phyloP scores from a whole-genome alignment of 2,888 invertebrate genomes.

The Diplolepis rosae region DNA sequence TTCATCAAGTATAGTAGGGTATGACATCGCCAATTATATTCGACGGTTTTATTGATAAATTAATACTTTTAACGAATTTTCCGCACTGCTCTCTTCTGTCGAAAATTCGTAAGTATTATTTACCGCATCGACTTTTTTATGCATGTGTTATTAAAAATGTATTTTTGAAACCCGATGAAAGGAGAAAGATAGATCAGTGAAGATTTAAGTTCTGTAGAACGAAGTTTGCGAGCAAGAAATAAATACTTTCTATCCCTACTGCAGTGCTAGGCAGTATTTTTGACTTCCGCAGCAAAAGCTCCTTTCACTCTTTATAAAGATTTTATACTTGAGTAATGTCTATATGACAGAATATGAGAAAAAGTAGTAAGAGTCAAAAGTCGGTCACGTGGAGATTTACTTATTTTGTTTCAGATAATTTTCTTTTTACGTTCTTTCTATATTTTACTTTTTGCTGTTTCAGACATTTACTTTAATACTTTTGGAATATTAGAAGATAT shows the following conservation, averaged over 20 bases:
- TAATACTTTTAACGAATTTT: too few species aligned
- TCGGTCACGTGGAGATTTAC: conserved; percentile 48
- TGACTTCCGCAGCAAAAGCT: conserved; percentile 24
- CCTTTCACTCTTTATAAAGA: conserved; percentile 13
- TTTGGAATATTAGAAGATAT: too few species aligned
- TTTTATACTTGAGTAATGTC: conserved; percentile 8
- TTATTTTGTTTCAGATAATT: conserved; percentile 43
- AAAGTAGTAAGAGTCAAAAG: conserved; percentile 44
- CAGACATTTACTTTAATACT: too few species aligned
- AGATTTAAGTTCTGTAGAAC: conserved; percentile 12
- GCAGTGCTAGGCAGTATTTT: conserved; percentile 29
- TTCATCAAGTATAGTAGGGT: too few species aligned
- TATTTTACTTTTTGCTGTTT: not conserved
- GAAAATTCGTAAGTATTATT: too few species aligned
- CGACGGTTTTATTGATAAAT: too few species aligned
- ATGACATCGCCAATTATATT: too few species aligned
- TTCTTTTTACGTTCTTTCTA: not conserved
- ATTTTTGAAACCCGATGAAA: conserved; percentile 15
- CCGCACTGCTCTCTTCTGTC: too few species aligned
- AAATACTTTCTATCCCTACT: conserved; percentile 28
- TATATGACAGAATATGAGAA: conserved; percentile 31
- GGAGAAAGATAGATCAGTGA: conserved; percentile 23
- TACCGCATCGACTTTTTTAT: too few species aligned
- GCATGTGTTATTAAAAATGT: too few species aligned
- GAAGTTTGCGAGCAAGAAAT: conserved; percentile 27